Conservation (phyloP, 2,113 vertebrate genomes). For the Callipepla squamata region DNA sequence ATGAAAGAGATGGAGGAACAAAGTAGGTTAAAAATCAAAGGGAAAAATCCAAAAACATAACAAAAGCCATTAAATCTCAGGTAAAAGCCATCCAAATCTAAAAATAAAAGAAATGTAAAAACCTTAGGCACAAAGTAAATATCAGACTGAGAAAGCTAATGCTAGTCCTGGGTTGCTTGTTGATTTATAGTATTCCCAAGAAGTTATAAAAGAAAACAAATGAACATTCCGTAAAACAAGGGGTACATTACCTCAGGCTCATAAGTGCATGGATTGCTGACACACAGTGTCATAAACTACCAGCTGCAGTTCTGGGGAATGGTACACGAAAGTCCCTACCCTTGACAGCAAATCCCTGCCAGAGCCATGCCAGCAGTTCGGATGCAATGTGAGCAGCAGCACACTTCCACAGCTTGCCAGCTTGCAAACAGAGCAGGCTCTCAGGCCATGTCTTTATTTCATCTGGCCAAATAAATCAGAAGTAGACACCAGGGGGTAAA, state of each 20-base stretch:
- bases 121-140: not conserved
- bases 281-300: not conserved
- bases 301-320: not conserved
- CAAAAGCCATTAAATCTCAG: not conserved
- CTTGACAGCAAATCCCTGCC: not conserved
- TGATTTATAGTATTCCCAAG: not conserved
- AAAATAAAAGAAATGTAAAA: conserved; percentile 7
- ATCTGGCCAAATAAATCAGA: conserved; percentile 50
- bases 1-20: not conserved
- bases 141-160: conserved; percentile 2
- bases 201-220: not conserved
- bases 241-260: not conserved
- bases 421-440: conserved; percentile 5
- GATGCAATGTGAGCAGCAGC: not conserved
- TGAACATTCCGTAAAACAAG: not conserved
- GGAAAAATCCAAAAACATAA: not conserved
- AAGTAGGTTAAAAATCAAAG: conserved; percentile 3
- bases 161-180: not conserved
- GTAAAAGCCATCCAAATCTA: not conserved
- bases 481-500: not conserved
- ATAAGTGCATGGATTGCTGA: not conserved
- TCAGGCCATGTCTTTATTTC: conserved; percentile 24
- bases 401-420: not conserved
- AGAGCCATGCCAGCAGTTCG: conserved; percentile 14
- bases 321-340: not conserved